Conservation (phyloP, 1,140 invertebrate genomes). For the Leguminivora glycinivorella region DNA sequence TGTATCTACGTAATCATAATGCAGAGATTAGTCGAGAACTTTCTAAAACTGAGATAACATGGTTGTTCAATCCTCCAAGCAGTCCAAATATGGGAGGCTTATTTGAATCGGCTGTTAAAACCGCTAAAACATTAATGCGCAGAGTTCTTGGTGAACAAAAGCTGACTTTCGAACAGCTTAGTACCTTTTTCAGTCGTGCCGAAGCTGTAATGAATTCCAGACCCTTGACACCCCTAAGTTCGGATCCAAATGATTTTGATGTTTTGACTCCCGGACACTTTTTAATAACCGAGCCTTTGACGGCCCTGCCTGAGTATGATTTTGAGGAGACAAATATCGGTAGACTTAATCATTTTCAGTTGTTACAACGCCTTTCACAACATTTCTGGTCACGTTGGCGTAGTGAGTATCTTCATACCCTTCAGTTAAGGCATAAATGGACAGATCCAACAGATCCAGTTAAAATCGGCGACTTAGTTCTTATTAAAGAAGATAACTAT, state of each 20-base stretch:
- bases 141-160: conserved; percentile 30
- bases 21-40: not conserved
- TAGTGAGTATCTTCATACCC: conserved; percentile 42
- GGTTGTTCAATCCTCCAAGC: not conserved
- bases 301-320: not conserved
- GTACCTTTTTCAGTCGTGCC: not conserved
- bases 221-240: not conserved
- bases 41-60: not conserved
- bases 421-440: conserved; percentile 46
- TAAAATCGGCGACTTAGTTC: conserved; percentile 37
- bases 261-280: not conserved
- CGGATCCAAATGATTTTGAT: not conserved
- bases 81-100: conserved; percentile 32
- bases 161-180: conserved; percentile 38
- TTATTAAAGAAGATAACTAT: conserved; percentile 41
- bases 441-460: conserved; percentile 20
- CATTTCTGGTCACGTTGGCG: conserved; percentile 49
- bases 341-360: conserved; percentile 43
- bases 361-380: conserved; percentile 43
- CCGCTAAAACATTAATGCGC: no score
- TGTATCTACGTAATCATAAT: not conserved
- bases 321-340: conserved; percentile 16
- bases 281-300: not conserved
- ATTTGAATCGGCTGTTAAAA: conserved; percentile 55
- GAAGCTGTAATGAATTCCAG: not conserved